Evolutionary conservation across 2,888 invertebrate genomes (phyloP), one percentile per base, ranked within the genome.

Genomic region (Ophonus ardosiacus): DNA sequence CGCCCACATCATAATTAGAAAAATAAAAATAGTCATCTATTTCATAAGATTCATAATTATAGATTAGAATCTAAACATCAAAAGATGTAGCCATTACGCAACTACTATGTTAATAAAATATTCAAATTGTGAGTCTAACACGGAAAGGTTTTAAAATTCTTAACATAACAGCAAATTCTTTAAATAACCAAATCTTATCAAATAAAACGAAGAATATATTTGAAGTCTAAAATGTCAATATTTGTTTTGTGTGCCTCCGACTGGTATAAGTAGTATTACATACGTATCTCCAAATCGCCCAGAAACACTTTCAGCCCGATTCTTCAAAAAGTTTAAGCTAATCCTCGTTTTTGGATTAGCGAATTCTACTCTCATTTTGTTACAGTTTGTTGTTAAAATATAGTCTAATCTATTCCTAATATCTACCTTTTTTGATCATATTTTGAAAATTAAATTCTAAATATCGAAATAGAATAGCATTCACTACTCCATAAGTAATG

Each of bases 41-140:
- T 63, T 63, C 13, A 7, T 18, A 63, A 63, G 63, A 21, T 24
- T 63, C 24, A 63, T 63, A 63, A 63, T 63, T 63, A 24, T 18
- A 63, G 61, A 61, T 61, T 1, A 61, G 63, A 21, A 17, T 63
- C 63, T 63, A 17, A 56, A 17, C 5, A 18, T 59, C 17, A 18
- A 18, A 59, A 17, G 59, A 15, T 15, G 63, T 8, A 24, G 63
- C 59, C 1, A 61, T 7, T 15, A 18, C n/a, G 7, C 18, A 24
- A 24, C 21, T 63, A 18, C 18, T 8, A 5, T 21, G 13, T 21
- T 21, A 7, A 63, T 63, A 63, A 63, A 63, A 63, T 63, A 21
- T 63, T 63, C 13, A 63, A 24, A 13, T 63, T 63, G 3, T 21
- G 21, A 21, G 21, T 63, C 13, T 63, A 24, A 63, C 10, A 6